phyloP scores from a whole-genome alignment of 92 coral and sea anemone species.

The Phenganax stokvisi region DNA sequence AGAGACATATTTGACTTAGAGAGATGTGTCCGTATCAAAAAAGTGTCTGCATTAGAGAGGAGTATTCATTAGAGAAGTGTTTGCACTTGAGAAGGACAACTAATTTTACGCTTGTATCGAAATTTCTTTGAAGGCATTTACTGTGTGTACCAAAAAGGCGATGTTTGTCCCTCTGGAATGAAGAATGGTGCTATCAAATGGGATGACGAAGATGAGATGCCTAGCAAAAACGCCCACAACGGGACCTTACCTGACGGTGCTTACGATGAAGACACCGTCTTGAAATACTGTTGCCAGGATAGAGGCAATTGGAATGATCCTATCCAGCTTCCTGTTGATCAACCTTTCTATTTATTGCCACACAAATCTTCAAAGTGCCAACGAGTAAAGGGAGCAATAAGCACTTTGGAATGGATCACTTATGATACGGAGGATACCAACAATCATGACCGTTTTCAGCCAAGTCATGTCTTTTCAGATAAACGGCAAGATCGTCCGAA shows the following conservation, averaged over 20 bases:
- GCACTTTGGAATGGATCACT: not conserved
- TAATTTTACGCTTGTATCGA: not conserved
- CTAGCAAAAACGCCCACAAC: not conserved
- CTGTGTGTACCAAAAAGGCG: slow-evolving; percentile 6
- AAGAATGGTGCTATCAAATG: not conserved
- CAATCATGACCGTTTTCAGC: not conserved
- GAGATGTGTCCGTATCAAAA: not conserved
- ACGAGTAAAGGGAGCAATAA: slow-evolving; percentile 4
- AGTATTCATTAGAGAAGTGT: too few relatives aligned
- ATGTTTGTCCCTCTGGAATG: not conserved
- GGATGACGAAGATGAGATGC: not conserved
- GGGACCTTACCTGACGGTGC: slow-evolving; percentile 7
- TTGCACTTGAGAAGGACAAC: too few relatives aligned
- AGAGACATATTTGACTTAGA: too few relatives aligned
- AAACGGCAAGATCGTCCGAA: not conserved
- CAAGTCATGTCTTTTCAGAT: not conserved
- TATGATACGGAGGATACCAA: slow-evolving; percentile 7
- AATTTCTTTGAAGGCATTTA: not conserved
- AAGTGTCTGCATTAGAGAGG: not conserved
- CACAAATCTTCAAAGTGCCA: not conserved
- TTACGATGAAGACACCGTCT: not conserved
- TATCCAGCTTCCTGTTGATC: slow-evolving; percentile 14
- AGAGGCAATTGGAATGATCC: slow-evolving; percentile 8
- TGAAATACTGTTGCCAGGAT: slow-evolving; percentile 16
- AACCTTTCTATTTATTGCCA: slow-evolving; percentile 15